Evolutionary conservation across 2,113 vertebrate species (phyloP).

Genomic region (Rynchops niger): DNA sequence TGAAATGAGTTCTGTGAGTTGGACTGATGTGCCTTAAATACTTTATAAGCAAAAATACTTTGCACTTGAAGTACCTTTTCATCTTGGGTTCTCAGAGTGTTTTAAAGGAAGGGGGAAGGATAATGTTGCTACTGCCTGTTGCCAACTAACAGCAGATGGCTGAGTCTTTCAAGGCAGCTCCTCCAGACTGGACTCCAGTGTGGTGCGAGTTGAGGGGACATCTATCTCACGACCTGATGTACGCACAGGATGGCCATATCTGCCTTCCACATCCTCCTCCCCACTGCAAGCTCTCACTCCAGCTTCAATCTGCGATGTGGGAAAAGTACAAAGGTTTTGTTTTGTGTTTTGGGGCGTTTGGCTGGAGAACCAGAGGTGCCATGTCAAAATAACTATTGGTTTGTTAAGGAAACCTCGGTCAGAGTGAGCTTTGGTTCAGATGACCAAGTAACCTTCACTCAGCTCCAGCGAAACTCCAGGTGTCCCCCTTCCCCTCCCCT

Average conservation of each 20-base stretch:
- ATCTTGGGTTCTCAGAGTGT: neutral
- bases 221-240: neutral
- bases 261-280: neutral
- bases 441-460: neutral
- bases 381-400: neutral
- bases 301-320: accelerated
- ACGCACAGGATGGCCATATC: neutral
- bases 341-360: neutral
- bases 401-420: neutral
- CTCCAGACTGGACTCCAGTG: neutral
- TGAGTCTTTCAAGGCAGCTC: neutral
- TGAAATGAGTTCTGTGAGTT: slow-evolving; percentile 31
- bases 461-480: neutral
- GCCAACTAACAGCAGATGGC: neutral
- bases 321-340: neutral
- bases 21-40: slow-evolving; percentile 27
- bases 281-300: neutral
- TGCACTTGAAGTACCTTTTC: neutral
- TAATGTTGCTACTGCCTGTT: neutral
- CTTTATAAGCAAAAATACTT: slow-evolving; percentile 33
- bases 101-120: neutral
- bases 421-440: neutral
- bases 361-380: neutral
- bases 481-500: neutral
- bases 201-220: no score